Evolutionary conservation across 2,797 vertebrate genomes (phyloP), one percentile per base, ranked within the genome.

Genomic region (Distichodus sexfasciatus): DNA sequence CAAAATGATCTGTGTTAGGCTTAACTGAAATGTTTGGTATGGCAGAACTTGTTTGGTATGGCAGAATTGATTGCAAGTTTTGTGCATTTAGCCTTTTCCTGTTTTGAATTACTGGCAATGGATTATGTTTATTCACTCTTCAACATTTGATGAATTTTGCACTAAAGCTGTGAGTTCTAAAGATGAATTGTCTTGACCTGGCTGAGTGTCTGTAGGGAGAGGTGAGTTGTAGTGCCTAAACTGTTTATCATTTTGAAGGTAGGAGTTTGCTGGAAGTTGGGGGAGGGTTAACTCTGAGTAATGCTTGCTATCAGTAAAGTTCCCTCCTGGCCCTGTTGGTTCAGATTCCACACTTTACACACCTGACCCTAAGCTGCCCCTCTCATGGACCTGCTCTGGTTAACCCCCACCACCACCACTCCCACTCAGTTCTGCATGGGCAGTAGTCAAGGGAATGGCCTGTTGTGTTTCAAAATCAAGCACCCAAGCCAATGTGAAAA

Each of bases 361-460:
- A 75, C 72, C 76, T 75, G 68, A 75, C 69, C 72, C 59, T 71
- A 53, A 71, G 33, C 69, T 72, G 63, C 74, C 66, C 57, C 47
- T 70, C 29, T 29, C 29, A 60, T 41, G 24, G 12, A 1, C 29
- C n/a, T 44, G 38, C 15, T 11, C 35, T 41, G 47, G 7, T 46
- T 62, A 58, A 59, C 23, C 43, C 74, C 44, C 24, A 50, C 50
- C 23, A 71, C 54, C n/a, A n/a, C n/a, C n/a, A n/a, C n/a, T n/a
- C n/a, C n/a, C n/a, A n/a, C n/a, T n/a, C n/a, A n/a, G n/a, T n/a
- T n/a, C 24, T 48, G 36, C 60, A 57, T 69, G 35, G 48, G 43
- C 40, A 67, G 61, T 29, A 66, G 31, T 3, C 60, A 4, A 43
- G 53, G 31, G 35, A 60, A 66, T 66, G 21, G 14, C 66, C 58